Conservation (phyloP, 1,140 invertebrate species). For the Mya arenaria region DNA sequence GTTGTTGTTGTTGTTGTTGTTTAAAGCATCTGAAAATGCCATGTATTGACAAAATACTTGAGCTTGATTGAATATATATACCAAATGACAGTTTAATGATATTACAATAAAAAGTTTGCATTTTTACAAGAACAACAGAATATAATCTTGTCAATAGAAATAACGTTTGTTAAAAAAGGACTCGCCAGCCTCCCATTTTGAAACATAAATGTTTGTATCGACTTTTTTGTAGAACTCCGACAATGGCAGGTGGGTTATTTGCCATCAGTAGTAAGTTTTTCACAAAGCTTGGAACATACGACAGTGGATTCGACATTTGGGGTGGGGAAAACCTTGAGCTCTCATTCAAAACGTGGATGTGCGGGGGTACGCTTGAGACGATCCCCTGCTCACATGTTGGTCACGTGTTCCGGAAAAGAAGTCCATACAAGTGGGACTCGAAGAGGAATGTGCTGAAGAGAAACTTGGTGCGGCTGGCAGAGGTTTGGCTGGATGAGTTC, state of each 20-base stretch:
- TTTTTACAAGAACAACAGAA: too few species aligned
- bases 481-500: conserved; percentile 94
- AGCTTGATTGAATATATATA: too few species aligned
- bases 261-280: conserved; percentile 96
- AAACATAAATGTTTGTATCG: too few species aligned
- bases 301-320: conserved; percentile 87
- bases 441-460: conserved; percentile 69
- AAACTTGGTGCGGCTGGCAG: conserved; percentile 81
- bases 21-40: too few species aligned
- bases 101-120: too few species aligned
- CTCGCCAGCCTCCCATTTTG: too few species aligned
- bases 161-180: too few species aligned
- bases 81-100: too few species aligned
- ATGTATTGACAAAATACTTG: too few species aligned
- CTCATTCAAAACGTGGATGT: conserved; percentile 98
- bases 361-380: conserved; percentile 97
- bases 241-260: conserved; percentile 90
- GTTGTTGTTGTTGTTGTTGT: too few species aligned
- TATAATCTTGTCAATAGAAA: too few species aligned
- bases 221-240: conserved; percentile 87
- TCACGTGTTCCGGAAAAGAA: conserved; percentile 98
- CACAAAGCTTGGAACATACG: conserved; percentile 87
- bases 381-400: conserved; percentile 98
- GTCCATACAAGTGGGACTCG: conserved; percentile 87
- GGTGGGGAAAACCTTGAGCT: conserved; percentile 99